Evolutionary conservation across 2,797 vertebrate genomes (phyloP).

Genomic region (Helostoma temminkii): DNA sequence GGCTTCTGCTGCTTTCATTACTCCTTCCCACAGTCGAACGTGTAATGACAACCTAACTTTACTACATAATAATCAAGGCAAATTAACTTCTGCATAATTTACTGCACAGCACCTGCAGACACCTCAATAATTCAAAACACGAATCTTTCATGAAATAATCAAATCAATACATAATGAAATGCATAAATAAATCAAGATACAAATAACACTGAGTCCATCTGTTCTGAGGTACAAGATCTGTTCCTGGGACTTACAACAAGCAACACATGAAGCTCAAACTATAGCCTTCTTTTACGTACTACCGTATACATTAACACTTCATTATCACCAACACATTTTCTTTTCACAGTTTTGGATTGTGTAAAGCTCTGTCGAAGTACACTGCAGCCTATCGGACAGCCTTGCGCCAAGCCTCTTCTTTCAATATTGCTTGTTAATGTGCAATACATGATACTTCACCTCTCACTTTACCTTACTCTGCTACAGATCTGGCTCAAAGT

Average conservation of each 20-base stretch:
- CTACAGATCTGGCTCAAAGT: background rate
- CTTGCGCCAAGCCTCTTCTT: background rate
- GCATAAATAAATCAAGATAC: constrained; percentile 94
- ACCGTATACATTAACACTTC: background rate
- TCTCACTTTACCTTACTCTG: constrained; percentile 14
- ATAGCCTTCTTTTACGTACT: constrained; percentile 3
- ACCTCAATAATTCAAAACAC: constrained; percentile 95
- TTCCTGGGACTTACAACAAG: constrained; percentile 49
- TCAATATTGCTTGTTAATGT: background rate
- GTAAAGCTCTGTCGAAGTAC: constrained; percentile 1
- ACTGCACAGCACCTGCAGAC: constrained; percentile 90
- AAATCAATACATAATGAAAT: constrained; percentile 98
- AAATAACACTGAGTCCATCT: constrained; percentile 88
- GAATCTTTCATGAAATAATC: constrained; percentile 97
- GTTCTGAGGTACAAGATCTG: constrained; percentile 58
- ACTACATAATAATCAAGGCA: constrained; percentile 92
- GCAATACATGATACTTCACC: background rate
- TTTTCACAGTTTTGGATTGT: constrained; percentile 2
- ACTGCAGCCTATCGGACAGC: background rate
- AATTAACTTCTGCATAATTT: constrained; percentile 97
- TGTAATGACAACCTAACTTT: constrained; percentile 62
- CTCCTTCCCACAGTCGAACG: constrained; percentile 32
- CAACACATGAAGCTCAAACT: constrained; percentile 13
- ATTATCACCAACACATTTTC: background rate
- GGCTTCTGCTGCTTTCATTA: constrained; percentile 52